Evolutionary conservation across 2,888 invertebrate species (phyloP).

Genomic region (Apoda limacodes): DNA sequence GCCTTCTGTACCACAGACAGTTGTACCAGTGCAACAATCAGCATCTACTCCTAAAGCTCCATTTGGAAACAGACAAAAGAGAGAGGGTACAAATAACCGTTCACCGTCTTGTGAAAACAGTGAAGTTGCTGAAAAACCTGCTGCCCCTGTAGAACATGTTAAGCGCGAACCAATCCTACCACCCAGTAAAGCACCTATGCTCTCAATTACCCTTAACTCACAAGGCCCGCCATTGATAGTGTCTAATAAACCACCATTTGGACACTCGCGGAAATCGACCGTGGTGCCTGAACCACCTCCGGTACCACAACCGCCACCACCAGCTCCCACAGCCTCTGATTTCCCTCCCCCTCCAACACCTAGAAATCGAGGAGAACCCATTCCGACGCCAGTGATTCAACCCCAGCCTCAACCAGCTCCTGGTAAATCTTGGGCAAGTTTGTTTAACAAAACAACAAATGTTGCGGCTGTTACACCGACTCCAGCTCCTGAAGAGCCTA

Average conservation of each 20-base stretch:
- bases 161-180: conserved; percentile 52
- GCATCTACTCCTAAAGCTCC: conserved; percentile 56
- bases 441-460: conserved; percentile 57
- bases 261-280: conserved; percentile 47
- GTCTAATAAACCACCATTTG: conserved; percentile 57
- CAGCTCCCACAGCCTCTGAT: conserved; percentile 61
- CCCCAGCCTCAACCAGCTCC: conserved; percentile 53
- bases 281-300: conserved; percentile 38
- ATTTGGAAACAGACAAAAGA: conserved; percentile 58
- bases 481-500: conserved; percentile 36
- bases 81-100: conserved; percentile 45
- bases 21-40: conserved; percentile 54
- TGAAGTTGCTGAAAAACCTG: conserved; percentile 32
- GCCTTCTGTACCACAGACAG: conserved; percentile 53
- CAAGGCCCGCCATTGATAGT: conserved; percentile 61
- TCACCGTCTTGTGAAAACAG: conserved; percentile 46
- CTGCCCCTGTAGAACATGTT: conserved; percentile 24
- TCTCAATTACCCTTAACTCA: conserved; percentile 57
- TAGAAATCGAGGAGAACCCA: conserved; percentile 44
- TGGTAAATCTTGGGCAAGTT: conserved; percentile 76
- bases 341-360: conserved; percentile 63
- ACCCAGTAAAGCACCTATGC: conserved; percentile 59
- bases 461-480: conserved; percentile 20
- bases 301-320: conserved; percentile 51
- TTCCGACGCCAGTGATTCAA: conserved; percentile 36